Percentiles rank a stretch among this genome's conserved stretches.
Conservation (phyloP, 35 echinoderm and acorn worm species). For the Nesometra sesokonis region DNA sequence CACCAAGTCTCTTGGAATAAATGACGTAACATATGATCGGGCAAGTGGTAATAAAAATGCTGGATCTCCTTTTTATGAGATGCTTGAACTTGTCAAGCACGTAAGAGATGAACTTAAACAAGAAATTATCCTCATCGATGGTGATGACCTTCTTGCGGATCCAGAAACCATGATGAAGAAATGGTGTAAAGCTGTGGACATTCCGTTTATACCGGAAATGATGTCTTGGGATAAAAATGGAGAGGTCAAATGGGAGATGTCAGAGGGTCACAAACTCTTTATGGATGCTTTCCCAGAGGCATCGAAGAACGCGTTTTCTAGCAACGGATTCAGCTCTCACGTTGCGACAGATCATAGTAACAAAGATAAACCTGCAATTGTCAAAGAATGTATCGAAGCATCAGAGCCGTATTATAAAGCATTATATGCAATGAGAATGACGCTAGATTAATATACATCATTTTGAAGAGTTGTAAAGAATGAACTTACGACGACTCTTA, state of each 20-base stretch:
- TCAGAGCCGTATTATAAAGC: neutral
- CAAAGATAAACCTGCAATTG: neutral
- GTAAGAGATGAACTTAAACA: neutral
- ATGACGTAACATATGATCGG: neutral
- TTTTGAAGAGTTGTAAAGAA: too few relatives aligned
- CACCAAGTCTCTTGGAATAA: neutral
- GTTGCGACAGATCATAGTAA: neutral
- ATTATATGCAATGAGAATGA: neutral
- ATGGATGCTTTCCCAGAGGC: neutral
- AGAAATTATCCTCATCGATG: neutral
- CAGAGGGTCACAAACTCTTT: neutral
- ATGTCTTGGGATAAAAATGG: neutral
- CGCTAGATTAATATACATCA: neutral
- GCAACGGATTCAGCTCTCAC: neutral
- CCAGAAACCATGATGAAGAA: constrained; percentile 1
- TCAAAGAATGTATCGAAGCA: neutral
- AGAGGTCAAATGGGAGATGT: neutral
- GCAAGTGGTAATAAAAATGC: too few relatives aligned
- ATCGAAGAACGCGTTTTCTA: neutral
- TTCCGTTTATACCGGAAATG: neutral
- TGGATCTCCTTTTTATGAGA: neutral
- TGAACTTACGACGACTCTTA: too few relatives aligned
- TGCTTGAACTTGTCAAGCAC: neutral
- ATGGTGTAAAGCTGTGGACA: neutral
- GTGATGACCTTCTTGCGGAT: neutral